A percentile compares a stretch with the other conserved stretches of the same genome.
Conservation (phyloP, 2,797 vertebrate genomes). For the Gymnothorax reevesii region DNA sequence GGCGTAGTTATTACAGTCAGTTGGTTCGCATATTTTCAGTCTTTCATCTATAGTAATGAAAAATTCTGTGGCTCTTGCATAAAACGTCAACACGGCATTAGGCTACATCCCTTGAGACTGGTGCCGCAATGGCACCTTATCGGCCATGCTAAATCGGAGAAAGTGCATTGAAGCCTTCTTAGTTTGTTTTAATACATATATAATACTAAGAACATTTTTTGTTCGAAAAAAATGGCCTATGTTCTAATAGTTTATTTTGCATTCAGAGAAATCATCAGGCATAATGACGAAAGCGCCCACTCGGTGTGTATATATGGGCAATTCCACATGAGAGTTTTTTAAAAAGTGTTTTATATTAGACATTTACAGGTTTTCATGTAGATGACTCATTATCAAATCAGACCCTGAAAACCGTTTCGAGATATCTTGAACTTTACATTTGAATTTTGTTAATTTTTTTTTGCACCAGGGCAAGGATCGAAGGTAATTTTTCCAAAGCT, state of each 20-base stretch:
- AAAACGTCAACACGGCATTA: too few species aligned
- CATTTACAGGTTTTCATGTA: too few species aligned
- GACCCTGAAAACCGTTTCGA: too few species aligned
- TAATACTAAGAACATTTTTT: neutral
- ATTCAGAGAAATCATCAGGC: neutral
- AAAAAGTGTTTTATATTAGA: too few species aligned
- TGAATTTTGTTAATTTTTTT: too few species aligned
- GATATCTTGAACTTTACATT: too few species aligned
- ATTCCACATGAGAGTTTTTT: too few species aligned
- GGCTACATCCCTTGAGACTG: too few species aligned
- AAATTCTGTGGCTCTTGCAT: constrained; percentile 39
- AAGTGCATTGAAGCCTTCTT: constrained; percentile 46
- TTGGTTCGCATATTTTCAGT: constrained; percentile 66
- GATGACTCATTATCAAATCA: too few species aligned
- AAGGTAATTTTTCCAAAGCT: too few species aligned
- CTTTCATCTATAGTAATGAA: constrained; percentile 57
- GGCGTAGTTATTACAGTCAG: constrained; percentile 64
- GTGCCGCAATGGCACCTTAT: constrained; percentile 42
- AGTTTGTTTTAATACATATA: constrained; percentile 4
- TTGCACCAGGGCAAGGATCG: too few species aligned
- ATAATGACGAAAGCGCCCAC: neutral
- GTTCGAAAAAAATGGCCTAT: neutral
- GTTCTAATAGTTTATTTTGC: neutral
- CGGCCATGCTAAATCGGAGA: constrained; percentile 33
- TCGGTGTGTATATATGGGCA: too few species aligned